Conservation (phyloP, 2,888 invertebrate genomes). For the Torymus texanus region DNA sequence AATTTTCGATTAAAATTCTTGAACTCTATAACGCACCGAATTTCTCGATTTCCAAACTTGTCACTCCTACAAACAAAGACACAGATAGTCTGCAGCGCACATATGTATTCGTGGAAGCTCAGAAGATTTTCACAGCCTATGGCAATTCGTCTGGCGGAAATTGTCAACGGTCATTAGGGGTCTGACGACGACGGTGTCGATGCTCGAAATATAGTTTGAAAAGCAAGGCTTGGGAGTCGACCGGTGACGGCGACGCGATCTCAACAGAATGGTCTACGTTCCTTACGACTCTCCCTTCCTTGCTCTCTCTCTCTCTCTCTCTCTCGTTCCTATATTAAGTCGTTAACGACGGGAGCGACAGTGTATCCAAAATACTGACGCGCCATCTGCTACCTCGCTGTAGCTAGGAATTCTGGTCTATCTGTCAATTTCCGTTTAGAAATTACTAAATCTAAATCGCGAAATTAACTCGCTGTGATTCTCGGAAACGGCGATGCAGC, state of each 20-base stretch:
- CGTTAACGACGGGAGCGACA: slow-evolving; percentile 57
- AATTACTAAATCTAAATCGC: slow-evolving; percentile 73
- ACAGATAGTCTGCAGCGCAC: too few species aligned
- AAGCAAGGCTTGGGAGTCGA: slow-evolving; percentile 43
- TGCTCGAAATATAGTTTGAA: slow-evolving; percentile 47
- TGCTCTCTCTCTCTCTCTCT: slow-evolving; percentile 13
- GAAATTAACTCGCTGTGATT: slow-evolving; percentile 59
- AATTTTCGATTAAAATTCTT: too few species aligned
- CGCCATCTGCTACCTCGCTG: slow-evolving; percentile 59
- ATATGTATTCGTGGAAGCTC: neutral
- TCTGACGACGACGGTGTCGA: slow-evolving; percentile 8
- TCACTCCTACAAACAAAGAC: too few species aligned
- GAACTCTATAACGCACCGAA: too few species aligned
- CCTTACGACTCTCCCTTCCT: slow-evolving; percentile 57
- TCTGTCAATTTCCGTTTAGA: slow-evolving; percentile 72
- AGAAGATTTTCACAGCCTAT: neutral
- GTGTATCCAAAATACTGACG: slow-evolving; percentile 59
- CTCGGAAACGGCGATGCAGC: neutral
- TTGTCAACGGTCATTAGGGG: slow-evolving; percentile 27
- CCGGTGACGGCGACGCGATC: slow-evolving; percentile 9
- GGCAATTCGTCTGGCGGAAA: slow-evolving; percentile 49
- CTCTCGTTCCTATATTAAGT: slow-evolving; percentile 42
- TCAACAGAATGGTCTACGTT: slow-evolving; percentile 51
- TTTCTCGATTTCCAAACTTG: too few species aligned
- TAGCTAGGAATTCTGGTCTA: slow-evolving; percentile 59